Conservation (phyloP, 2,797 vertebrate species). For the Loris lydekkerianus region DNA sequence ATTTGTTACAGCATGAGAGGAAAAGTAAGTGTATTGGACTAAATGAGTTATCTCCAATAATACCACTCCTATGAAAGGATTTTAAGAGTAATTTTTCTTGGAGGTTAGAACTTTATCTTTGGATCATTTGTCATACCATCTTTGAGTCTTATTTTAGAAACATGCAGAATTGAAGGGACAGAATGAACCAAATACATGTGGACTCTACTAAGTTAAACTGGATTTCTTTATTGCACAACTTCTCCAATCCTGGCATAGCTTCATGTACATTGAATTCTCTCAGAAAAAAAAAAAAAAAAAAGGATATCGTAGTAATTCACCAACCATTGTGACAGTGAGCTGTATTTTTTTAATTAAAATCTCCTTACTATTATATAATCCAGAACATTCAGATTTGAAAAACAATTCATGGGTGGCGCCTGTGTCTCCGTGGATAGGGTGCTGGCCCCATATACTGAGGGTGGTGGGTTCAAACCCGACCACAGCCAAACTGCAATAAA, state of each 20-base stretch:
- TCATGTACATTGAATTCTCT: not conserved
- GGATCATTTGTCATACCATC: not conserved
- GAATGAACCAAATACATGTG: not conserved
- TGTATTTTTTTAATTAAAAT: not conserved
- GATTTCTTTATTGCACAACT: not conserved
- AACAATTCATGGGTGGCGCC: not conserved
- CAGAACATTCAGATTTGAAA: not conserved
- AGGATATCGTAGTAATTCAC: not conserved
- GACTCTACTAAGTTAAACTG: not conserved
- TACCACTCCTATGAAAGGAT: not conserved
- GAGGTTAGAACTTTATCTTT: not conserved
- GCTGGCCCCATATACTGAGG: no score
- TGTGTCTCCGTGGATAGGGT: no score
- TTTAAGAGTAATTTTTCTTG: slow-evolving; percentile 30
- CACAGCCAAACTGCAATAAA: no score
- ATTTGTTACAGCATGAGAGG: not conserved
- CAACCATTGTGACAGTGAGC: not conserved
- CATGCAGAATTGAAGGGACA: not conserved
- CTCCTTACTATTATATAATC: not conserved
- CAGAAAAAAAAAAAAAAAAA: not conserved
- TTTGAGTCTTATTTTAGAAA: not conserved
- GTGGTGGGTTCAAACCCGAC: no score
- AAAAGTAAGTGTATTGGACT: not conserved
- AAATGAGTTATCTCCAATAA: not conserved
- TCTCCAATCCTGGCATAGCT: not conserved